Percentiles rank a stretch among this genome's conserved stretches.
phyloP scores from a whole-genome alignment of 1,140 invertebrate genomes.

The Leucophenga varia region DNA sequence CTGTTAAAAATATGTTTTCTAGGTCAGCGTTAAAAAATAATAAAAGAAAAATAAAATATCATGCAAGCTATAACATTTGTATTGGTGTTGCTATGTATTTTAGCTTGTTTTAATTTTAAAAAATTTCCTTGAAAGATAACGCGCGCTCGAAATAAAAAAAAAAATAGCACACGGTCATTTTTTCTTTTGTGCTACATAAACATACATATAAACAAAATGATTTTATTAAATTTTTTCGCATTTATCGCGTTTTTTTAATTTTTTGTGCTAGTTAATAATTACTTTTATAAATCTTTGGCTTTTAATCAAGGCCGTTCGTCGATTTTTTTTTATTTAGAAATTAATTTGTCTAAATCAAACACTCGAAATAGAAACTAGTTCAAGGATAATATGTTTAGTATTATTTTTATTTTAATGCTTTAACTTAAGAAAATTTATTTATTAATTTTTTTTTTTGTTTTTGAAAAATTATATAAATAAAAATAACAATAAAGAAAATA shows the following conservation, averaged over 20 bases:
- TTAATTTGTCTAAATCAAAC: background rate
- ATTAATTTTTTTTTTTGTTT: constrained; percentile 2
- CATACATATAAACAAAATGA: constrained; percentile 53
- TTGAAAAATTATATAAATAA: background rate
- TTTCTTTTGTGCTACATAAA: too few relatives aligned
- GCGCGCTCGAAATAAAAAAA: too few relatives aligned
- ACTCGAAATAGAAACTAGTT: constrained; percentile 34
- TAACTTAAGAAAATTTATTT: too few relatives aligned
- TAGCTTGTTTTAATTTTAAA: constrained; percentile 25
- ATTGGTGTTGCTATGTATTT: constrained; percentile 14
- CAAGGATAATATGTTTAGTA: constrained; percentile 46
- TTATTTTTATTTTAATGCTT: constrained; percentile 5
- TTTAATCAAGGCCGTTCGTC: too few relatives aligned
- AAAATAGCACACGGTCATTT: constrained; percentile 54
- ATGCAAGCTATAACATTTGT: too few relatives aligned
- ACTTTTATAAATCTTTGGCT: constrained; percentile 2
- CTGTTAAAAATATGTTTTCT: constrained; percentile 34
- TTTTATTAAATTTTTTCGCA: constrained; percentile 23
- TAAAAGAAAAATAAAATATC: too few relatives aligned
- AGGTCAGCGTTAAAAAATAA: constrained; percentile 25
- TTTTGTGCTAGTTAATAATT: background rate
- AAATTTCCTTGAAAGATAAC: constrained; percentile 53
- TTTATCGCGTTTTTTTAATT: constrained; percentile 29
- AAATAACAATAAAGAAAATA: background rate
- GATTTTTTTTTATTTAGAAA: too few relatives aligned